Evolutionary conservation across 2,797 vertebrate species (phyloP), one percentile per base, ranked within the genome.

Genomic region (Ptychobarbus kaznakovi): DNA sequence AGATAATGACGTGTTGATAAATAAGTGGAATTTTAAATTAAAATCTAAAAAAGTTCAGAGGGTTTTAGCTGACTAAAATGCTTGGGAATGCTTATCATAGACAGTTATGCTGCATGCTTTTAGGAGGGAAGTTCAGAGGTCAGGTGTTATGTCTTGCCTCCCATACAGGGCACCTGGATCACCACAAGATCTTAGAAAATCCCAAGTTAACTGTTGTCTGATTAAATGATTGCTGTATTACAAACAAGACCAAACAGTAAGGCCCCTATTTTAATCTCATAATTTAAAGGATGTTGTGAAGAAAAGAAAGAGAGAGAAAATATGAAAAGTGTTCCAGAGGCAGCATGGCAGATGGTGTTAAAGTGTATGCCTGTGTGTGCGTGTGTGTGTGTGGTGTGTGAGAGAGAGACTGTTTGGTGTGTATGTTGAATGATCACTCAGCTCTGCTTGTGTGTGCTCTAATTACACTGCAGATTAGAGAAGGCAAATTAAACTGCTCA

Each of bases 391-490:
- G 93, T 92, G 91, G 51, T 83, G 81, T 93, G 92, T 94, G 93
- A 40, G 46, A 40, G 51, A 53, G 53, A 35, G 85, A 15, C 42
- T 83, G 82, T 93, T 92, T 95, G 95, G 92, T 93, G 93, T 94
- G 89, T 93, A 93, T 95, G 94, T 93, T 90, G 94, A 93, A 94
- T 93, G 94, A 94, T 93, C 93, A 92, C 79, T 87, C 89, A 92
- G 92, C 93, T 94, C 92, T 93, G 94, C 94, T 93, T 93, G 93
- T 94, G 94, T 95, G 94, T 96, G 93, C 94, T 95, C 94, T 96
- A 96, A 96, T 96, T 96, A 96, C 95, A 95, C 95, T 94, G 93
- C 92, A 94, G 94, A 96, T 96, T 96, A 95, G 94, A 95, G 95
- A 92, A 90, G 93, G 94, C 93, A 95, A 95, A 95, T 96, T 95